Base-by-base conservation (phyloP, 35 echinoderm and acorn worm genomes). In the Anneissia japonica region DNA sequence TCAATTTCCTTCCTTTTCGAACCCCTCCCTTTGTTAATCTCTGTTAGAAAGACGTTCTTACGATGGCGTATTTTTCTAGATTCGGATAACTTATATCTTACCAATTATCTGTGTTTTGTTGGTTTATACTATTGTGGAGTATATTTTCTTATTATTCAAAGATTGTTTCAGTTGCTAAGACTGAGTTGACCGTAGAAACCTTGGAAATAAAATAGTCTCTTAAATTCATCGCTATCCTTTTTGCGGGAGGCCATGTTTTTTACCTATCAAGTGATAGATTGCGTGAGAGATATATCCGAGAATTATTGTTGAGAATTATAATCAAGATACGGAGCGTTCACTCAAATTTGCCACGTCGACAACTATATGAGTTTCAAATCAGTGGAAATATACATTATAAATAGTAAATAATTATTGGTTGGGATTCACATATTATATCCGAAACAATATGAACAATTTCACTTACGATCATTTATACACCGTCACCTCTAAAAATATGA, bases 31-130 rank as follows among this genome's bases (percentile, higher is more conserved):
- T 64, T 64, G 51, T 64, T 64, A 64, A 64, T 64, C 51, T 64
- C 51, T 19, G 19, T 23, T 23, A 64, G 26, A 9, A 19, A 16
- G 51, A 64, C 51, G 51, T 16, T 64, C 10, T 64, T 64, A 19
- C 51, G 51, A 64, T 64, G 51, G 51, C 51, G 51, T 64, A 64
- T 64, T 64, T 64, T 64, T 64, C 51, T 64, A 64, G 51, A 64
- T 19, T 64, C 26, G 51, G 51, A 64, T 64, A 64, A 64, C 51
- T 64, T 64, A 64, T 64, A 64, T 16, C 7, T 64, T 64, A 9
- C 21, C 51, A 64, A 64, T 64, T 64, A 64, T 64, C 51, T 64
- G 51, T 64, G 7, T 9, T 64, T 9, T 64, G 51, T 64, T 64
- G 11, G 7, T 9, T 26, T 64, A 16, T 64, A 64, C 51, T 12